Evolutionary conservation across 2,113 vertebrate species (phyloP).

Genomic region (Malurus elegans): DNA sequence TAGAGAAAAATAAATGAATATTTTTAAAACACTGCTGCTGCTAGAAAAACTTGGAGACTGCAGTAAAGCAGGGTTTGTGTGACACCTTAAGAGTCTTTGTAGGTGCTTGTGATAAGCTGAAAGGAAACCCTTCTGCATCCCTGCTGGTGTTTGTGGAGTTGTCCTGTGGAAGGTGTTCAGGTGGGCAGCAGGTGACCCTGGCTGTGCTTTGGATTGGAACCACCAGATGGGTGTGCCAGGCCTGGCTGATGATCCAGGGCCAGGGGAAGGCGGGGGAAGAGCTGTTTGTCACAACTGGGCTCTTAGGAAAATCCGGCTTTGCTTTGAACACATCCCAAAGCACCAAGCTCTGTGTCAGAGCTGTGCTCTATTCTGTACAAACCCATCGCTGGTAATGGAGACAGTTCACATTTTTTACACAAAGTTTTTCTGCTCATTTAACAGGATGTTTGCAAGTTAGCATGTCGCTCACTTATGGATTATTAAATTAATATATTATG

Average conservation of each 20-base stretch:
- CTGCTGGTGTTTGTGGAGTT: not conserved
- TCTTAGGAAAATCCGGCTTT: accelerated
- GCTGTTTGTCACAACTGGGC: accelerated
- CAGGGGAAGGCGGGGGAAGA: not conserved
- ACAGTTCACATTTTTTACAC: not conserved
- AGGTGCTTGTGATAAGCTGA: not conserved
- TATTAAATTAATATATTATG: not conserved
- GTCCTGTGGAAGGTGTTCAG: accelerated
- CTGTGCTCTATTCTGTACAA: not conserved
- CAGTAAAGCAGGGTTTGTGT: not conserved
- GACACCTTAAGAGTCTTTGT: not conserved
- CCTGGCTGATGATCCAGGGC: not conserved
- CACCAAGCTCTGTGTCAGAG: not conserved
- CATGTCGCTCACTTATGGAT: not conserved
- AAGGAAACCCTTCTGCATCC: not conserved
- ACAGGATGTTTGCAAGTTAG: not conserved
- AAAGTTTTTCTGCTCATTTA: not conserved
- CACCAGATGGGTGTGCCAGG: not conserved
- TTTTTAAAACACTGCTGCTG: not conserved
- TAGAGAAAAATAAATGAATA: not conserved
- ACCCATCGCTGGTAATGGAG: not conserved
- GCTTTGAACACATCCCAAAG: not conserved
- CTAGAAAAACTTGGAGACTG: not conserved
- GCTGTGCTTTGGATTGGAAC: not conserved
- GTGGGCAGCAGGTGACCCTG: not conserved